Evolutionary conservation across 92 coral and sea anemone species (phyloP), one percentile per base, ranked within the genome.

Genomic region (Desmophyllum pertusum): DNA sequence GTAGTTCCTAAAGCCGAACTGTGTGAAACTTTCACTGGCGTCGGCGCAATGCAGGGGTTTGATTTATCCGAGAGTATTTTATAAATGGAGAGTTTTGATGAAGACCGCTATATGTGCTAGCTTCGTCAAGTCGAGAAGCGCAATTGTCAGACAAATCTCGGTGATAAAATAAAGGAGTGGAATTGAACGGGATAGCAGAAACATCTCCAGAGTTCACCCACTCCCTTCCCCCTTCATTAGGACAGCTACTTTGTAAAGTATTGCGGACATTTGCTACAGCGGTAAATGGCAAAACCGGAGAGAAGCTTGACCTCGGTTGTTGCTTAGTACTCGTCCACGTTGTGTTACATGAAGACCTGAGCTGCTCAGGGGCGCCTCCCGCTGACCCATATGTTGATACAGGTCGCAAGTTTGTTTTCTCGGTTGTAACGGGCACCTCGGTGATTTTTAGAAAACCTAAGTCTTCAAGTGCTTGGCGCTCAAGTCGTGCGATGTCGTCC

Each of bases 381-480:
- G 61, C 73, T 29, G 70, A 9, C 76, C 57, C 11, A 48, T 14
- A 1, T 72, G 46, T 2, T 29, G 75, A 3, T 21, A 67, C 21
- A n/a, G 73, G 27, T 21, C 55, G 70, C 8, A 52, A 46, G 29
- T 19, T 25, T 10, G 46, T n/a, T 36, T 55, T 6, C 33, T 11
- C 9, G 6, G 2, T 8, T 17, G 50, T 7, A 15, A 15, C 18
- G 48, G 64, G n/a, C 25, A 6, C 17, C 27, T 64, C 74, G 0
- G 30, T n/a, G 40, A 84, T 75, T 13, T 84, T 42, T 23, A 84
- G 67, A 1, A 84, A 42, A 1, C 87, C 68, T 40, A 84, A 40
- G 50, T 84, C 87, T 29, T 84, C 87, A 73, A 84, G 27, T 5
- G 87, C 87, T 84, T 84, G 87, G 10, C 81, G 77, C 45, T 84